Base-by-base conservation (phyloP, 2,797 vertebrate genomes). In the Macropodus opercularis region DNA sequence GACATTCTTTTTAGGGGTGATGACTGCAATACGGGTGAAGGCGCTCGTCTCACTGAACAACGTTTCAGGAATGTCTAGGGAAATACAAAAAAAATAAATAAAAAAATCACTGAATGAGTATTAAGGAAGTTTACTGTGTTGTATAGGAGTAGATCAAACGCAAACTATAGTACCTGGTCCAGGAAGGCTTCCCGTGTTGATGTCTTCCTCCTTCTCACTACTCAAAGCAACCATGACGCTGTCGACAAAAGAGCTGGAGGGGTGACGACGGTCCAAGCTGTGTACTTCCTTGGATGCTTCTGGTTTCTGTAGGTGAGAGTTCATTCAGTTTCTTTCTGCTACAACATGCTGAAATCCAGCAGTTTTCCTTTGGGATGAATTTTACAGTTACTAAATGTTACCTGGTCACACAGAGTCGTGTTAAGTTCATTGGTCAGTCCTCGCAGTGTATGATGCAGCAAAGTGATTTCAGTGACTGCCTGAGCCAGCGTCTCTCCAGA, bases 391-490 rank as follows among this genome's bases (percentile, higher is more conserved):
- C 26, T 3, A 12, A 7, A 13, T 0, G 17, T 67, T 88, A 97
- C 95, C 94, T 93, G 79, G 19, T 87, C 79, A n/a, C 58, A 73
- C 39, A 93, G 72, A 23, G 86, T 57, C 2, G 66, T 70, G 12
- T 85, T 89, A 1, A 97, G 84, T 57, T 87, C 85, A n/a, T 81
- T 75, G 0, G 86, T 83, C 0, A 95, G 75, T n/a, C 78, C 88
- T 63, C 89, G 87, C 50, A 98, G 84, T 36, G 86, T 86, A 40
- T 92, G 85, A 66, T 91, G 92, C 41, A 95, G 77, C 50, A 92
- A 56, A 0, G 79, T 62, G 0, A 95, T 76, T 54, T 95, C 92
- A 1, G 68, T 78, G 6, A 88, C 88, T 0, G 87, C 90, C 70
- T 92, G 89, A 9, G 54, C 81, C 36, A 93, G 77, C 66, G 91